Evolutionary conservation across 2,888 invertebrate species (phyloP).

Genomic region (Apantesis nais): DNA sequence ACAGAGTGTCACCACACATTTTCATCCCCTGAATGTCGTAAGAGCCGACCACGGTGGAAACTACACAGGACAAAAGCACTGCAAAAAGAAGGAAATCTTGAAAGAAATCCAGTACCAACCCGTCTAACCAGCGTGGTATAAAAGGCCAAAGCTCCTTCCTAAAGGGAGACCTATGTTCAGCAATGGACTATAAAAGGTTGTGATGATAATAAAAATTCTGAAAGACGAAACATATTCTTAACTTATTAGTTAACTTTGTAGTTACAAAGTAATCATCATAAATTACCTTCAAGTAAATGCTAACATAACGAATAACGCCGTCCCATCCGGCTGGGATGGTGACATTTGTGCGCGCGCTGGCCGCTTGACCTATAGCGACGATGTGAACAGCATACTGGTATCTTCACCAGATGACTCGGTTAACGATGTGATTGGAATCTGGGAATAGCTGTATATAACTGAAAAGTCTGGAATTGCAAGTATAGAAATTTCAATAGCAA

Average conservation of each 20-base stretch:
- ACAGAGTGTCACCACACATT: too few relatives aligned
- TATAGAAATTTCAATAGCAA: neutral
- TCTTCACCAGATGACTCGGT: conserved; percentile 34
- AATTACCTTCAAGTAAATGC: conserved; percentile 6
- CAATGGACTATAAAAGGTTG: too few relatives aligned
- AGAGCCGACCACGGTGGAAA: too few relatives aligned
- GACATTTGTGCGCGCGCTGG: conserved; percentile 51
- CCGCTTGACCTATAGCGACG: conserved; percentile 62
- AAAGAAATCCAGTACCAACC: too few relatives aligned
- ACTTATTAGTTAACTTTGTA: neutral
- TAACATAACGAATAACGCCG: conserved; percentile 22
- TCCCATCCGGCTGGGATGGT: conserved; percentile 35
- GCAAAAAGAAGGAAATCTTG: too few relatives aligned
- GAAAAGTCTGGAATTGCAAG: conserved; percentile 24
- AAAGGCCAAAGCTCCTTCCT: too few relatives aligned
- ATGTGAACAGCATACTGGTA: conserved; percentile 35
- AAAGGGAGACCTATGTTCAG: too few relatives aligned
- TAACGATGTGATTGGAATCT: conserved; percentile 37
- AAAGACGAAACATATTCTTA: neutral
- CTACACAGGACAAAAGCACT: too few relatives aligned
- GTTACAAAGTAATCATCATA: neutral
- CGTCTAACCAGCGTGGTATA: too few relatives aligned
- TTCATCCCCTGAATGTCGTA: too few relatives aligned
- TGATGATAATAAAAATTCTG: too few relatives aligned
- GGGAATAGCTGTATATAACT: conserved; percentile 21